Base-by-base conservation (phyloP, 2,888 invertebrate species). In the Fabriciana adippe region DNA sequence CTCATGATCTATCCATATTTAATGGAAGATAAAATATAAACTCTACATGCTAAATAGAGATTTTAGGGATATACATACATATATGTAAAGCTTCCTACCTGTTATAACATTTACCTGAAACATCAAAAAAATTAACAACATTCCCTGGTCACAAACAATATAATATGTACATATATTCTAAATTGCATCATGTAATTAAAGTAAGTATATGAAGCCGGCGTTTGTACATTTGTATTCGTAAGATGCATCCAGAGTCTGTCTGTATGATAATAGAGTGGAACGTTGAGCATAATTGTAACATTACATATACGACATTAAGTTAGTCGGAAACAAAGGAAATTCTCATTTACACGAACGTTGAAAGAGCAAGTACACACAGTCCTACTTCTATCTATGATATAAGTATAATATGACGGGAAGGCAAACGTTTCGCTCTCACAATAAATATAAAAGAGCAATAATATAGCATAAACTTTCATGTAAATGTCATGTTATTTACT, bases 261-360 rank as follows among this genome's bases (percentile, higher is more conserved):
- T 71, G 55, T 69, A 69, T 71, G 66, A 66, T 69, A 71, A 71
- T 69, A 67, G 67, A 67, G 41, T 55, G 64, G 60, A 67, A 69
- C 64, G 66, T 60, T 66, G 62, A 64, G 57, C 64, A 62, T 67
- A 71, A 67, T 71, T 71, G 71, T 71, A 65, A 47, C 66, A 69
- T 71, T 64, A 67, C 66, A 51, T 64, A 59, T 41, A 59, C 55
- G 47, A 68, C 60, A 66, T 64, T 64, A 56, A 51, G 41, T 57
- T 61, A 61, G 41, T 55, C 18, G 41, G 41, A 62, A 41, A 67
- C 63, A 67, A 67, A 67, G 67, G 62, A 67, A 62, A 63, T 57
- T 57, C 51, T 63, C 57, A 63, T 63, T 53, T 45, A 53, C 31
- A 54, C 31, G 18, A 57, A 67, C 51, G 51, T 47, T 59, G 14